Evolutionary conservation across 2,113 vertebrate genomes (phyloP).

Genomic region (Montifringilla adamsi): DNA sequence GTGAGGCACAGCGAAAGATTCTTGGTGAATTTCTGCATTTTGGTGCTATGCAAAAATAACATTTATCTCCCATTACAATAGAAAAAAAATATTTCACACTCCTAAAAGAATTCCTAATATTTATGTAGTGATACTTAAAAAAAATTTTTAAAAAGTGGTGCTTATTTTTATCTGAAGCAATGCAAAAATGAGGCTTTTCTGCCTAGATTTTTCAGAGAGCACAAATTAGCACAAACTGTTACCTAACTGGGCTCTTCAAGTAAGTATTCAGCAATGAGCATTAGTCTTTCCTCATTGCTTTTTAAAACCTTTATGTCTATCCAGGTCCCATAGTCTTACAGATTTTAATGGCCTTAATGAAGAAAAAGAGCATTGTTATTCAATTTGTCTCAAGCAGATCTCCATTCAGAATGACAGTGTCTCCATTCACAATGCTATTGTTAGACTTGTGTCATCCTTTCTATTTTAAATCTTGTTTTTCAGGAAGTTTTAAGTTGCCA

Average conservation of each 20-base stretch:
- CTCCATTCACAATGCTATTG: constrained; percentile 17
- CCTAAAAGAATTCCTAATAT: constrained; percentile 37
- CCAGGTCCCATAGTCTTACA: constrained; percentile 30
- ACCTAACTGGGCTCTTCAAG: constrained; percentile 34
- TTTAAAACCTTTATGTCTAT: constrained; percentile 36
- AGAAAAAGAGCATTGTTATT: constrained; percentile 49
- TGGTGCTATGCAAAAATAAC: not conserved
- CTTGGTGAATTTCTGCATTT: not conserved
- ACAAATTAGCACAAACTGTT: constrained; percentile 39
- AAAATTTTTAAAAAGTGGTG: not conserved
- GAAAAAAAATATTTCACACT: constrained; percentile 10
- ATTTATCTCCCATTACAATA: not conserved
- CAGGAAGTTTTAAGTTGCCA: not conserved
- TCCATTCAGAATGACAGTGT: constrained; percentile 26
- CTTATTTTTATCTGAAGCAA: not conserved
- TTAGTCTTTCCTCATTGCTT: constrained; percentile 30
- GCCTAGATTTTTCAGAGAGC: constrained; percentile 11
- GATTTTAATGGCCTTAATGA: constrained; percentile 48
- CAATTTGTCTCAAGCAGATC: constrained; percentile 24
- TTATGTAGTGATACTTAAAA: not conserved
- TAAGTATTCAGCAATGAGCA: constrained; percentile 3
- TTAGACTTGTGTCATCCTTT: not conserved
- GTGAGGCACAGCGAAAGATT: constrained; percentile 25
- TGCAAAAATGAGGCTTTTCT: not conserved
- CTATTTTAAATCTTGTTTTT: constrained; percentile 28